Percentiles rank a stretch among this genome's conserved stretches.
These are phyloP conservation scores for Brachionus calyciflorus DNA, from an alignment of 1,140 invertebrate species.

Conservation along the genomic window DNA sequence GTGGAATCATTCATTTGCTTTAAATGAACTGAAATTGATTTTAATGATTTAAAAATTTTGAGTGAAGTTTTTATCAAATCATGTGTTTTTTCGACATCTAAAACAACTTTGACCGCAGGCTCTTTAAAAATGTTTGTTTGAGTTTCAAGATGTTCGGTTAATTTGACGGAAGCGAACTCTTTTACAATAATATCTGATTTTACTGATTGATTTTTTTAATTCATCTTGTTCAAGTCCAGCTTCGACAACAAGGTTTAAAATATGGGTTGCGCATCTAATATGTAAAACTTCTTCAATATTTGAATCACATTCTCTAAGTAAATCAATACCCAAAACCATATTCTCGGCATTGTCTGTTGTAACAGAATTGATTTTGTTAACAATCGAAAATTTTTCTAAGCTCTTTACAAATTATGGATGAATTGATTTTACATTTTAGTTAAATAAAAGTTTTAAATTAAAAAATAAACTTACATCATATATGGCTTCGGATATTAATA, in stretches of 20 bases:
- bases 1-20: too few relatives aligned
- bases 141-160: background rate
- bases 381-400: background rate
- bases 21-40: background rate
- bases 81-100: background rate
- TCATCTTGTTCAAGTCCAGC: background rate
- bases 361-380: background rate
- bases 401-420: background rate
- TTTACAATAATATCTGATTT: background rate
- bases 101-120: background rate
- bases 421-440: too few relatives aligned
- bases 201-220: background rate
- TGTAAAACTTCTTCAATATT: background rate
- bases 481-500: constrained; percentile 48
- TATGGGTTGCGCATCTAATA: background rate
- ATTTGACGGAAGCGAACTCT: background rate
- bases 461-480: constrained; percentile 10
- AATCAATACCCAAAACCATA: background rate
- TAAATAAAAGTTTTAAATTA: background rate
- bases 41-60: background rate
- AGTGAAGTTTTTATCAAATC: background rate
- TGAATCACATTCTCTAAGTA: background rate
- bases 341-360: background rate
- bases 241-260: background rate
- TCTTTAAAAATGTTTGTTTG: background rate